Evolutionary conservation across 2,888 invertebrate species (phyloP).

Genomic region (Folsomia candida): DNA sequence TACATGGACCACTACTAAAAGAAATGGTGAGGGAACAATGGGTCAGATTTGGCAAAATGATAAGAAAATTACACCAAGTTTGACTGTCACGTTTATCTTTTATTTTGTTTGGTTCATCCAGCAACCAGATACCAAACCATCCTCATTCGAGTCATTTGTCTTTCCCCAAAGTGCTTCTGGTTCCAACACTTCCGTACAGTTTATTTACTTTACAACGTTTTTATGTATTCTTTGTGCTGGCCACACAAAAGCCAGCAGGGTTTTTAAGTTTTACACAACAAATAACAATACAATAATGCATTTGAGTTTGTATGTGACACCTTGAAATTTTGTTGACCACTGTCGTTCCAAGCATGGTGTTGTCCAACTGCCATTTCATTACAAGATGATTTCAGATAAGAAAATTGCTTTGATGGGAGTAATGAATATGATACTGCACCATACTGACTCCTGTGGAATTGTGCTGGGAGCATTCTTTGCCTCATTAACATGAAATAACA

Average conservation of each 20-base stretch:
- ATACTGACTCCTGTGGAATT: conserved; percentile 2
- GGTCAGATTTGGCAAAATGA: conserved; percentile 34
- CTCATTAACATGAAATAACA: not conserved
- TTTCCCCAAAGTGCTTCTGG: conserved; percentile 19
- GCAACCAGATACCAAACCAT: conserved; percentile 9
- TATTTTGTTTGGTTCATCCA: not conserved
- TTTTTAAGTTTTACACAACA: conserved; percentile 13
- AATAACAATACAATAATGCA: conserved; percentile 10
- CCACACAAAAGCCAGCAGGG: conserved; percentile 14
- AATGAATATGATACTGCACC: conserved; percentile 20
- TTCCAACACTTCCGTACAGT: not conserved
- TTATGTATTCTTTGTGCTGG: not conserved
- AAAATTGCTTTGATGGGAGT: conserved; percentile 16
- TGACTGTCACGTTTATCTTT: conserved; percentile 34
- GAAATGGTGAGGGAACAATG: conserved; percentile 19
- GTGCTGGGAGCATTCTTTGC: not conserved
- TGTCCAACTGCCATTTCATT: conserved; percentile 41
- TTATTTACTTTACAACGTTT: not conserved
- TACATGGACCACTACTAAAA: not conserved
- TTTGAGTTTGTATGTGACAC: conserved; percentile 2
- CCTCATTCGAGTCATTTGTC: conserved; percentile 19
- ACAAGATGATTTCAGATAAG: conserved; percentile 30
- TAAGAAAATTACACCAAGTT: conserved; percentile 34
- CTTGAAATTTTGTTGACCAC: not conserved
- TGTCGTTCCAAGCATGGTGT: conserved; percentile 30